These are phyloP conservation scores for Archivesica marissinica DNA, from an alignment of 1,140 invertebrate species.

Conservation along the genomic window DNA sequence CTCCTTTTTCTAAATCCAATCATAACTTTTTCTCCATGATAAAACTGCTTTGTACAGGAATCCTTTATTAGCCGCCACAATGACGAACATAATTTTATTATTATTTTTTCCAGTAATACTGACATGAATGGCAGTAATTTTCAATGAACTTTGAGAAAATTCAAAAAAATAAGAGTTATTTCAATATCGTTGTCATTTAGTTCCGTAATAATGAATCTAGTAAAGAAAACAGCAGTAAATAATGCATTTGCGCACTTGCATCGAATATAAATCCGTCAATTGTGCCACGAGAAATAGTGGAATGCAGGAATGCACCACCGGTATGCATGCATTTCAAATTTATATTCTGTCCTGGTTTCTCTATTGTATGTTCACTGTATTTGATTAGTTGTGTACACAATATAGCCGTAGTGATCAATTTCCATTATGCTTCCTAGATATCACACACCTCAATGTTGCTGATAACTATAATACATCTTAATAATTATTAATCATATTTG, in stretches of 20 bases:
- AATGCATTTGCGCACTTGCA: neutral
- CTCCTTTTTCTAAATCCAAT: no score
- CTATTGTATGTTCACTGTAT: neutral
- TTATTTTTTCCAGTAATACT: no score
- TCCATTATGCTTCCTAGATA: neutral
- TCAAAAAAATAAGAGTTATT: no score
- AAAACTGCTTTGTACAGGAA: no score
- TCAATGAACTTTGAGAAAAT: no score
- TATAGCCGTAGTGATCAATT: neutral
- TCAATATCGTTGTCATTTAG: no score
- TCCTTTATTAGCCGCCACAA: no score
- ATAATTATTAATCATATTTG: neutral
- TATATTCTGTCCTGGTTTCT: neutral
- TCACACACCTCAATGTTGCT: neutral
- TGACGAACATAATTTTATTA: no score
- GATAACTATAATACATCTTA: constrained; percentile 21
- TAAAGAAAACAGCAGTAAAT: neutral
- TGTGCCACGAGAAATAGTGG: neutral
- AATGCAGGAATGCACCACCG: neutral
- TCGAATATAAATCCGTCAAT: neutral
- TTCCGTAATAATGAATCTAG: no score
- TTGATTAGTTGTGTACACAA: constrained; percentile 4
- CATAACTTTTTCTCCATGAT: no score
- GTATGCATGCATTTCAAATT: neutral
- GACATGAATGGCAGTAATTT: no score